Conservation (phyloP, 2,888 invertebrate genomes). For the Lagria hirta region DNA sequence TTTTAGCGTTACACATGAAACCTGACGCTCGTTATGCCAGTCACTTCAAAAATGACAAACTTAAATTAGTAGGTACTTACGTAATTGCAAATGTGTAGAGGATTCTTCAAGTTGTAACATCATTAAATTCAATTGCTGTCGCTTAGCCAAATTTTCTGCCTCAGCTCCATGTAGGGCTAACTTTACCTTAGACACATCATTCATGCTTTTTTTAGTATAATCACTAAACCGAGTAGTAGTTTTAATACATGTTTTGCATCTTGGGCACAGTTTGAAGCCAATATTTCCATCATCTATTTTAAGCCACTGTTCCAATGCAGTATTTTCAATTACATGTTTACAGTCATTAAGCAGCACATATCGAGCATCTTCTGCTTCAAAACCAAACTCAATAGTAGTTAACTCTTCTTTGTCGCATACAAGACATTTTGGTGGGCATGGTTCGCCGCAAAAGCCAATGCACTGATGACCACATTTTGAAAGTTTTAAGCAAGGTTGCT, state of each 20-base stretch:
- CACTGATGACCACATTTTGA: conserved; percentile 64
- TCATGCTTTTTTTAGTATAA: conserved; percentile 33
- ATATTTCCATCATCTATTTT: conserved; percentile 19
- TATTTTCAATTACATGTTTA: conserved; percentile 37
- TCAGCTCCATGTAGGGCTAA: conserved; percentile 51
- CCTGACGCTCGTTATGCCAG: too few species aligned
- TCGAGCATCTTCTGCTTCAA: conserved; percentile 39
- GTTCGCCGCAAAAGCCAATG: conserved; percentile 72
- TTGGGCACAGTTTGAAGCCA: conserved; percentile 35
- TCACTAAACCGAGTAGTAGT: conserved; percentile 39
- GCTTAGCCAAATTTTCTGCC: too few species aligned
- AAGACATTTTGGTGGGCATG: conserved; percentile 42
- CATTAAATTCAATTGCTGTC: too few species aligned
- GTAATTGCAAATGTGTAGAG: too few species aligned
- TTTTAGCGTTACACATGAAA: too few species aligned
- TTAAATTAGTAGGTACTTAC: too few species aligned
- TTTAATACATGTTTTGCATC: conserved; percentile 38
- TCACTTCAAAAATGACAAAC: too few species aligned
- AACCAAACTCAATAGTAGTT: conserved; percentile 38
- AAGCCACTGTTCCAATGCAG: conserved; percentile 38
- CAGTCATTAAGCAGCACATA: conserved; percentile 41
- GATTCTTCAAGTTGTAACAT: too few species aligned
- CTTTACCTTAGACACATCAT: conserved; percentile 43
- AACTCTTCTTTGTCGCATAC: conserved; percentile 35
- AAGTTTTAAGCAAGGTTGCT: conserved; percentile 48